phyloP scores from a whole-genome alignment of 2,113 vertebrate species.

The Anthoscopus minutus region DNA sequence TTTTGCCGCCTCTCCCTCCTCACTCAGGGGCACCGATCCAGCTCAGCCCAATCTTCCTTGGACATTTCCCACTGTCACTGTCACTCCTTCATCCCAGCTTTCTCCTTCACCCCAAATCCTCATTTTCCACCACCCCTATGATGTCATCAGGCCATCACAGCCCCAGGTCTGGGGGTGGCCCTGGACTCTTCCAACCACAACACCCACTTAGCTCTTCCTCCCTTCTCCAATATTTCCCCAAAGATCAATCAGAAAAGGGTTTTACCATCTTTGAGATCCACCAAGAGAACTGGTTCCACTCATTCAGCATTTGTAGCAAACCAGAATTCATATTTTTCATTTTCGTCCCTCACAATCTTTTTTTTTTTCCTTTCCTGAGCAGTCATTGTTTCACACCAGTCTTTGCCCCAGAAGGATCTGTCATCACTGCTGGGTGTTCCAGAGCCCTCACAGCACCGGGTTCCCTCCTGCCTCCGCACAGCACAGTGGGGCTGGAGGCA shows the following conservation, averaged over 20 bases:
- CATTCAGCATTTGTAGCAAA: not conserved
- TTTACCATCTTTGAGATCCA: accelerated
- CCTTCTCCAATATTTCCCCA: not conserved
- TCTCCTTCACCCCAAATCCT: not conserved
- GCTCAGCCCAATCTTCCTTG: not conserved
- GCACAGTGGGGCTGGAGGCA: not conserved
- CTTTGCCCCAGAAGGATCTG: not conserved
- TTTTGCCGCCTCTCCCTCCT: not conserved
- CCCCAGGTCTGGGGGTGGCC: not conserved
- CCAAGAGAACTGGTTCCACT: not conserved
- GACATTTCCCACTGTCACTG: accelerated
- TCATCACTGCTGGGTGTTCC: not conserved
- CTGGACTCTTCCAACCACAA: not conserved
- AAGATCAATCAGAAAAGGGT: not conserved
- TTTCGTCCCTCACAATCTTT: not conserved
- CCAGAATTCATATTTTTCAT: not conserved
- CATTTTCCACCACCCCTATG: not conserved
- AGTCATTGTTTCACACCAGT: not conserved
- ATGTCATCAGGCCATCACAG: accelerated
- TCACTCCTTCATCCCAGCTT: not conserved
- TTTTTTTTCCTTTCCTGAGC: not conserved
- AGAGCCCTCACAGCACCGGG: not conserved
- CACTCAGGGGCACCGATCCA: accelerated
- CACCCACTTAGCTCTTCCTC: accelerated
- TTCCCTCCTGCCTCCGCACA: not conserved